Conservation (phyloP, 2,797 vertebrate genomes). For the Sus cebifrons region DNA sequence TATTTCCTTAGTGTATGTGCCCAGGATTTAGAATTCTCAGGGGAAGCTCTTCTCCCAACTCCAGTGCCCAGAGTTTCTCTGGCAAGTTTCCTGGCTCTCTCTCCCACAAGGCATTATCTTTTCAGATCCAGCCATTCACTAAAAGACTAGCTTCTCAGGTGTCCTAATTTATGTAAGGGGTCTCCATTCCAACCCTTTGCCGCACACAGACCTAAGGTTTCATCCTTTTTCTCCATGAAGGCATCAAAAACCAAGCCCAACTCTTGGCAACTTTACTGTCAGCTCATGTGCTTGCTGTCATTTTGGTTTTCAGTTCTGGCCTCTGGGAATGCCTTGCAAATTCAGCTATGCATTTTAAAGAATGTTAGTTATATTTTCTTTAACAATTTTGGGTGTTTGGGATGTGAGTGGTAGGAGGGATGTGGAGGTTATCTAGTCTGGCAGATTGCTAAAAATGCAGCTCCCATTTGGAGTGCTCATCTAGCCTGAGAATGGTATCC, state of each 20-base stretch:
- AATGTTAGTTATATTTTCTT: slow-evolving; percentile 2
- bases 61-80: not conserved
- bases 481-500: not conserved
- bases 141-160: not conserved
- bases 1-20: not conserved
- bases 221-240: not conserved
- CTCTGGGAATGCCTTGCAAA: not conserved
- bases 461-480: not conserved
- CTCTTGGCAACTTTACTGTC: not conserved
- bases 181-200: not conserved
- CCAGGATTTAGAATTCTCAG: not conserved
- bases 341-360: slow-evolving; percentile 17
- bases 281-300: not conserved
- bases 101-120: not conserved
- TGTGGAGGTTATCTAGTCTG: not conserved
- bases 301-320: not conserved
- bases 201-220: not conserved
- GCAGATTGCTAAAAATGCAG: not conserved
- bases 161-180: not conserved
- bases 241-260: not conserved
- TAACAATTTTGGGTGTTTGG: not conserved
- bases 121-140: slow-evolving; percentile 22
- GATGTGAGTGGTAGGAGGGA: not conserved
- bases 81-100: not conserved
- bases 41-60: not conserved